phyloP scores from a whole-genome alignment of 2,113 vertebrate genomes.

The Odontophorus gujanensis region DNA sequence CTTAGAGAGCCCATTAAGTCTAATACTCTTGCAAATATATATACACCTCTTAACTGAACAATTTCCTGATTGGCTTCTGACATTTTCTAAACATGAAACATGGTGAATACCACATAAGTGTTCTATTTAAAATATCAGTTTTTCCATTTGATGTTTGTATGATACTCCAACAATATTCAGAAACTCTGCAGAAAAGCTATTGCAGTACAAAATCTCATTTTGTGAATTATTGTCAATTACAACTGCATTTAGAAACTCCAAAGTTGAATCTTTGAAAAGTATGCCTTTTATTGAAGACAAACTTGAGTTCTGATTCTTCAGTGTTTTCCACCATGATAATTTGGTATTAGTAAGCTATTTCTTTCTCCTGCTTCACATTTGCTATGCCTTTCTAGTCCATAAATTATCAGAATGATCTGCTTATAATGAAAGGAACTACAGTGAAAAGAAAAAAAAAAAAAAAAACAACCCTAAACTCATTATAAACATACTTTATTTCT shows the following conservation, averaged over 20 bases:
- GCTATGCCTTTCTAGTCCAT: neutral
- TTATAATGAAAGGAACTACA: neutral
- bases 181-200: neutral
- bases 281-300: neutral
- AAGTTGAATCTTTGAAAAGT: neutral
- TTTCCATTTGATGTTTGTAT: neutral
- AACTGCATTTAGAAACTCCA: neutral
- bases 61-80: neutral
- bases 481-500: neutral
- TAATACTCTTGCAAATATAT: neutral
- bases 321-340: neutral
- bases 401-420: neutral
- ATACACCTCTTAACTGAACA: neutral
- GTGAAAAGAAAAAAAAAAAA: neutral
- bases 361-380: neutral
- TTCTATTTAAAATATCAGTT: neutral
- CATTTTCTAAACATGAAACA: conserved; percentile 11
- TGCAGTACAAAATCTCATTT: neutral
- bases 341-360: neutral
- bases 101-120: neutral
- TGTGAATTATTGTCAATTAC: neutral
- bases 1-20: neutral
- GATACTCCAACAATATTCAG: neutral
- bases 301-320: neutral
- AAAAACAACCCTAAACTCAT: neutral